These are phyloP conservation scores for Erannis defoliaria DNA, from an alignment of 2,888 invertebrate genomes.

Conservation along the genomic window DNA sequence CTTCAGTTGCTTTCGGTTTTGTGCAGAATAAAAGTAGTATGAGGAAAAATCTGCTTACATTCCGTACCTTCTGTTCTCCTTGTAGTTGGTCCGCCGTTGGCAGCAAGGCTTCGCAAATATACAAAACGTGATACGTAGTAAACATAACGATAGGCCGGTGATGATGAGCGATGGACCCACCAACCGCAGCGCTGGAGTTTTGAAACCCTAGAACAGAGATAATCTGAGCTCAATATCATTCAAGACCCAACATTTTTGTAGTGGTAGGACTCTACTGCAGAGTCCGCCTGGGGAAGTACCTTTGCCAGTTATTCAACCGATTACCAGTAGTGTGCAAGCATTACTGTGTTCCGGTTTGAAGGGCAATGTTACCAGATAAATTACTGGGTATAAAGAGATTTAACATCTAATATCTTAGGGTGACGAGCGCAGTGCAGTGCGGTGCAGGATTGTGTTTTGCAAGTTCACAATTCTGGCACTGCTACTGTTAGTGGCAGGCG, in stretches of 20 bases:
- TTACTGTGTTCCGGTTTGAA: no score
- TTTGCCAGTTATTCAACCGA: no score
- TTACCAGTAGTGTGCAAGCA: no score
- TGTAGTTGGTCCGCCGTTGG: conserved; percentile 87
- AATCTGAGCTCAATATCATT: conserved; percentile 17
- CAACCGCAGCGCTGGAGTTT: conserved; percentile 93
- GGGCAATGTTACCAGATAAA: no score
- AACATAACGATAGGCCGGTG: conserved; percentile 93
- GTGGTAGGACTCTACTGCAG: no score
- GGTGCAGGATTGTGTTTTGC: no score
- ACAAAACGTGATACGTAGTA: conserved; percentile 94
- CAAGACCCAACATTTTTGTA: not conserved
- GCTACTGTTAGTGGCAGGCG: no score
- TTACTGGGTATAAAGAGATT: no score
- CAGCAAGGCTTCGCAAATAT: conserved; percentile 93
- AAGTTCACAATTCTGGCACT: no score
- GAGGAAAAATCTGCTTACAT: conserved; percentile 23
- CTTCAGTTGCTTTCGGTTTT: not conserved
- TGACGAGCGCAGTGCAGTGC: no score
- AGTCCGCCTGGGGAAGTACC: no score
- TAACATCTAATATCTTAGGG: no score
- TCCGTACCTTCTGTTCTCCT: conserved; percentile 86
- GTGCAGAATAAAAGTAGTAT: not conserved
- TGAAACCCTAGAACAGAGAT: conserved; percentile 87
- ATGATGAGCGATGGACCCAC: conserved; percentile 94